A percentile compares a stretch with the other conserved stretches of the same genome.
These are phyloP conservation scores for Sclerurus mexicanus DNA, from an alignment of 2,113 vertebrate genomes.

Conservation along the genomic window DNA sequence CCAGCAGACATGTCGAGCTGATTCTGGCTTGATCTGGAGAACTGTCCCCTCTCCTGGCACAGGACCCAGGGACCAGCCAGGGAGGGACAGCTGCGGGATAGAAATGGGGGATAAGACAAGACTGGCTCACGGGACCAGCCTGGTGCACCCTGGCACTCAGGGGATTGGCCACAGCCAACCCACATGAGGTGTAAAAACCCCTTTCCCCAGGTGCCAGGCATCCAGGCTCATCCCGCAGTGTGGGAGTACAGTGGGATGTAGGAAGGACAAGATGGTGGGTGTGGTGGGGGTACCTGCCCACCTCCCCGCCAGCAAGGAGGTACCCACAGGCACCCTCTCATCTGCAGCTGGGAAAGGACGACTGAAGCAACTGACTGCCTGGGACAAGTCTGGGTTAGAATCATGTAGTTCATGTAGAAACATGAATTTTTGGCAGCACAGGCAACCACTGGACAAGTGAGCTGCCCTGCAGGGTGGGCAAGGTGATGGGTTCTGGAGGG, in stretches of 20 bases:
- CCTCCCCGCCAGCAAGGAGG: neutral
- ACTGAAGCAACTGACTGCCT: neutral
- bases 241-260: neutral
- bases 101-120: neutral
- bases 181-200: rapidly evolving
- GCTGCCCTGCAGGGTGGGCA: rapidly evolving
- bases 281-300: neutral
- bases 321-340: neutral
- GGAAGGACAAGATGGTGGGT: neutral
- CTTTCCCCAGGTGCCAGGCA: neutral
- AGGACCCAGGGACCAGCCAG: neutral
- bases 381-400: neutral
- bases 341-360: neutral
- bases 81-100: neutral
- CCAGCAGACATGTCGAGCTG: neutral
- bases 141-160: neutral
- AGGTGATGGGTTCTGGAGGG: neutral
- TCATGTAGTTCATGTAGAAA: neutral
- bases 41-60: neutral
- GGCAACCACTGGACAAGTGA: neutral
- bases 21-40: neutral
- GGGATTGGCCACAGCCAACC: neutral
- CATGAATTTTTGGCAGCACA: neutral
- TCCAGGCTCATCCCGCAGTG: neutral
- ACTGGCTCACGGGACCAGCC: rapidly evolving